Evolutionary conservation across 2,113 vertebrate species (phyloP).

Genomic region (Dipodomys merriami): DNA sequence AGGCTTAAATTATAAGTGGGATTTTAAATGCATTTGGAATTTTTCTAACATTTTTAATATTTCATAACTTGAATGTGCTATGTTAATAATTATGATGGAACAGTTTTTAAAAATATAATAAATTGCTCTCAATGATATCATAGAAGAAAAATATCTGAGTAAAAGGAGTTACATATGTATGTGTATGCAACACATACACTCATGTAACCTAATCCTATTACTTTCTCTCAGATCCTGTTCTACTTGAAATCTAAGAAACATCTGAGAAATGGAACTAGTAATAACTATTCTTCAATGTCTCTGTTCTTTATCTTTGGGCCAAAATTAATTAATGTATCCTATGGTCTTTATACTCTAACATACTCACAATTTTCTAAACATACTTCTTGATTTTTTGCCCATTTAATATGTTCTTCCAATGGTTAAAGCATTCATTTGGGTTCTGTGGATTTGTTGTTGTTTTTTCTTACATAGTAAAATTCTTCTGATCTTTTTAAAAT

Average conservation of each 20-base stretch:
- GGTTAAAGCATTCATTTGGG: neutral
- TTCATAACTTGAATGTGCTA: neutral
- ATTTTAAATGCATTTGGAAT: conserved; percentile 8
- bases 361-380: neutral
- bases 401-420: neutral
- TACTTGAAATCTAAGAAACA: neutral
- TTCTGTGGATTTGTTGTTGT: neutral
- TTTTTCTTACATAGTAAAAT: neutral
- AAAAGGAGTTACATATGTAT: neutral
- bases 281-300: neutral
- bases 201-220: neutral
- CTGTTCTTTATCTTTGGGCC: neutral
- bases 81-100: neutral
- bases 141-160: neutral
- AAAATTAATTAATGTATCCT: neutral
- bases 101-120: neutral
- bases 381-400: neutral
- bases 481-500: neutral
- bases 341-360: neutral
- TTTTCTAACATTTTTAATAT: conserved; percentile 6
- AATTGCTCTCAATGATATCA: neutral
- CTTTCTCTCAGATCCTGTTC: neutral
- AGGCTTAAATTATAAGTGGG: neutral
- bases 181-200: too few species aligned
- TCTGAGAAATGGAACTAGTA: neutral